Conservation (phyloP, 2,797 vertebrate species). For the Thalassophryne amazonica region DNA sequence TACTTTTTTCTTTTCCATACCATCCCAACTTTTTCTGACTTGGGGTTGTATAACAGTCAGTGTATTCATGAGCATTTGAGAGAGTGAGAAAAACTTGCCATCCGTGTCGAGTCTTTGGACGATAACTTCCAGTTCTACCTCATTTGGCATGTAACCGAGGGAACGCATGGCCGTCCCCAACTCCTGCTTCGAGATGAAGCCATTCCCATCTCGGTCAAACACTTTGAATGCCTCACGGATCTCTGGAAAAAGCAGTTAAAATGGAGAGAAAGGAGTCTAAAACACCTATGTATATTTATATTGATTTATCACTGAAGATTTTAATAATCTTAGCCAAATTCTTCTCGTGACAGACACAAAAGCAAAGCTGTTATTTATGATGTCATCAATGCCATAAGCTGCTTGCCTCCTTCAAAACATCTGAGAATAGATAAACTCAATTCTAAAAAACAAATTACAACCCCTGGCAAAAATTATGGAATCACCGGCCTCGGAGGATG, state of each 20-base stretch:
- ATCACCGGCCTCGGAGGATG: too few species aligned
- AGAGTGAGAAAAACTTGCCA: constrained; percentile 63
- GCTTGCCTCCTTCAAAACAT: too few species aligned
- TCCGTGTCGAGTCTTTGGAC: constrained; percentile 98
- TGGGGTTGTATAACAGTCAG: too few species aligned
- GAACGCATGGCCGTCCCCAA: constrained; percentile 97
- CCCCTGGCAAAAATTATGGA: too few species aligned
- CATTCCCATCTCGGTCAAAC: constrained; percentile 96
- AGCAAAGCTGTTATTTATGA: too few species aligned
- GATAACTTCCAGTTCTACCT: constrained; percentile 98
- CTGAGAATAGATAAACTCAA: too few species aligned
- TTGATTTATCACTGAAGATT: not conserved
- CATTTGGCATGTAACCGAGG: constrained; percentile 98
- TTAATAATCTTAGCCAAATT: not conserved
- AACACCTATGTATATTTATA: not conserved
- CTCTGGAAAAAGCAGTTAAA: constrained; percentile 73
- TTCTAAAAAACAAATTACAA: too few species aligned
- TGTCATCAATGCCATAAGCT: too few species aligned
- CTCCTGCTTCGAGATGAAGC: constrained; percentile 99
- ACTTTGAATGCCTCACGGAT: constrained; percentile 98
- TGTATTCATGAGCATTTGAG: too few species aligned
- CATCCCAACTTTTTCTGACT: too few species aligned
- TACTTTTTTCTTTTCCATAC: too few species aligned
- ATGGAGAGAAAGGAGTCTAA: not conserved
- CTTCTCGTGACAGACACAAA: too few species aligned